Base-by-base conservation (phyloP, 2,113 vertebrate genomes). In the Ptilorrhoa leucosticta region DNA sequence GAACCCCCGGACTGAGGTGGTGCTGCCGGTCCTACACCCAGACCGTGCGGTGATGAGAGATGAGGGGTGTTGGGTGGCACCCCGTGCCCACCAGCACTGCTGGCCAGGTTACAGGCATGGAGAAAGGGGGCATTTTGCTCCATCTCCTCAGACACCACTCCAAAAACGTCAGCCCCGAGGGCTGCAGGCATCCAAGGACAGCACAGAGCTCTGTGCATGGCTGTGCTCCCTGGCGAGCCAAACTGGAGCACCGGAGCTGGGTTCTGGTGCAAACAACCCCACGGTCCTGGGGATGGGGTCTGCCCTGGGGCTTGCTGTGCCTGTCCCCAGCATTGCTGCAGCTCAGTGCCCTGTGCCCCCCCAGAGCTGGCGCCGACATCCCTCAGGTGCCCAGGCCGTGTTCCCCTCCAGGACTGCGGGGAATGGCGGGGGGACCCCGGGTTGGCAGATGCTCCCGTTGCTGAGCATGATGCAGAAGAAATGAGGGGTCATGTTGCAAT, bases 71-170 rank as follows among this genome's bases (percentile, higher is more conserved):
- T 17, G 0, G 0, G 18, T 10, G 40, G 42, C 24, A 92, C 48
- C 37, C 33, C 0, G 0, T 21, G 39, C 56, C 39, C 9, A 1
- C 56, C 21, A 16, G 64, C 45, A 61, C 15, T 13, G 5, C 2
- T 5, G 22, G 20, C 54, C 2, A 7, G n/a, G 69, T 47, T 42
- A 68, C 65, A 70, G 58, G 8, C 51, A 39, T 35, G 0, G 4
- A 72, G 48, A 56, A 40, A 72, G 9, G 40, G 33, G 13, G 4
- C 20, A 11, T 30, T 75, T 68, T 22, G 44, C 42, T 87, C 42
- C 7, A 0, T 61, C 26, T 58, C 53, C 57, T 83, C 72, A 70
- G 56, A 66, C 22, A 37, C 8, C 22, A 2, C n/a, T 56, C 48
- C n/a, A 61, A 45, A 80, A 83, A 47, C 13, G 4, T 44, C 48